phyloP scores from a whole-genome alignment of 2,113 vertebrate genomes.

The Corythornis vintsioides region DNA sequence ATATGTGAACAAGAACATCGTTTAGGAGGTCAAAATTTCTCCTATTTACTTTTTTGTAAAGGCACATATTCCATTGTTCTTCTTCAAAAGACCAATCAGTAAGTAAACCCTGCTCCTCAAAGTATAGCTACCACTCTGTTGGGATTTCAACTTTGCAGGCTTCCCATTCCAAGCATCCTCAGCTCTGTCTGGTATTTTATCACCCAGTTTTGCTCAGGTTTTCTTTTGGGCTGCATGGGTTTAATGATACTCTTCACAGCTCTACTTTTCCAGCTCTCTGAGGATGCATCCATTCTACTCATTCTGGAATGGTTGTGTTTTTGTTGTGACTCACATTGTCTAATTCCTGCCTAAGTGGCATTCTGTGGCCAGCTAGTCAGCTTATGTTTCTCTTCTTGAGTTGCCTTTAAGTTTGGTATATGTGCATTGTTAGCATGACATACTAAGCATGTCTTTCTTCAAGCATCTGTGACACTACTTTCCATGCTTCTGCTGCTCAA shows the following conservation, averaged over 20 bases:
- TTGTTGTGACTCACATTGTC: neutral
- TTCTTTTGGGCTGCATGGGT: neutral
- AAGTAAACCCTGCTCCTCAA: neutral
- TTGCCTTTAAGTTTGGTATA: neutral
- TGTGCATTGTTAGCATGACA: neutral
- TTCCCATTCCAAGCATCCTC: neutral
- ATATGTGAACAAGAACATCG: neutral
- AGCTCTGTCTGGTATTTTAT: neutral
- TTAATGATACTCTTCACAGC: neutral
- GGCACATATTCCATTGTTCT: neutral
- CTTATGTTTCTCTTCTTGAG: neutral
- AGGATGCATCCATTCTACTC: neutral
- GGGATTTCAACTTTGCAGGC: neutral
- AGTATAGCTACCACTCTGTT: neutral
- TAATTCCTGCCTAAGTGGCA: neutral
- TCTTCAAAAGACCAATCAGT: neutral
- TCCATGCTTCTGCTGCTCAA: neutral
- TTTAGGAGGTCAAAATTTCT: neutral
- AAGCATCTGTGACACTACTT: neutral
- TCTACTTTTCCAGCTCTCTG: neutral
- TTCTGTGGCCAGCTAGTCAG: neutral
- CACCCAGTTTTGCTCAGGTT: neutral
- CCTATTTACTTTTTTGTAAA: neutral
- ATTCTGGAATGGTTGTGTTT: neutral
- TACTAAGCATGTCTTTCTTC: neutral